These are phyloP conservation scores for Lonchura striata DNA, from an alignment of 2,113 vertebrate genomes.

Conservation along the genomic window DNA sequence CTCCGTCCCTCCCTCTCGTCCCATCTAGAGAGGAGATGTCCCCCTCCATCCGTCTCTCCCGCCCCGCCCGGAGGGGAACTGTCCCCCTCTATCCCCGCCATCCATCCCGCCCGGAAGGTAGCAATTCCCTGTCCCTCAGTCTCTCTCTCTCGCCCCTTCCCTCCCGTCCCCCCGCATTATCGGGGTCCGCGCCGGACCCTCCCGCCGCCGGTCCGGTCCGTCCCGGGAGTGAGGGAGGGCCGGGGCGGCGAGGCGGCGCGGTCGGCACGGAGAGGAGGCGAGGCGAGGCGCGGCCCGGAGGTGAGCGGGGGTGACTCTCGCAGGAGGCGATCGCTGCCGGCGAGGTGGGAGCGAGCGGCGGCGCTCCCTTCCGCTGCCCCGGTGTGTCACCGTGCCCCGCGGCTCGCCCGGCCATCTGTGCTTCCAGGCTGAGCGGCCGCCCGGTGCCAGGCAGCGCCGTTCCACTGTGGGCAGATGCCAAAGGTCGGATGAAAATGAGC, in stretches of 20 bases:
- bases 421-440: not conserved
- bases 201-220: not conserved
- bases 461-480: fast-evolving
- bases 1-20: not conserved
- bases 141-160: not conserved
- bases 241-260: too few relatives aligned
- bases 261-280: not conserved
- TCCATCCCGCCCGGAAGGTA: not conserved
- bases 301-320: not conserved
- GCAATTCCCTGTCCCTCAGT: not conserved
- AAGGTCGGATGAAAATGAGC: not conserved
- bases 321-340: not conserved
- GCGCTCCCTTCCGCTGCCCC: not conserved
- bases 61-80: not conserved
- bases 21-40: not conserved
- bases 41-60: not conserved
- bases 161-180: not conserved
- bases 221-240: not conserved
- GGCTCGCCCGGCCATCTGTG: not conserved
- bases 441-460: not conserved
- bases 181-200: not conserved
- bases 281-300: not conserved
- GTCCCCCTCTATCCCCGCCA: too few relatives aligned
- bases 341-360: not conserved
- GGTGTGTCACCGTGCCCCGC: not conserved